Base-by-base conservation (phyloP, 2,113 vertebrate genomes). In the Coryphaenoides rupestris region DNA sequence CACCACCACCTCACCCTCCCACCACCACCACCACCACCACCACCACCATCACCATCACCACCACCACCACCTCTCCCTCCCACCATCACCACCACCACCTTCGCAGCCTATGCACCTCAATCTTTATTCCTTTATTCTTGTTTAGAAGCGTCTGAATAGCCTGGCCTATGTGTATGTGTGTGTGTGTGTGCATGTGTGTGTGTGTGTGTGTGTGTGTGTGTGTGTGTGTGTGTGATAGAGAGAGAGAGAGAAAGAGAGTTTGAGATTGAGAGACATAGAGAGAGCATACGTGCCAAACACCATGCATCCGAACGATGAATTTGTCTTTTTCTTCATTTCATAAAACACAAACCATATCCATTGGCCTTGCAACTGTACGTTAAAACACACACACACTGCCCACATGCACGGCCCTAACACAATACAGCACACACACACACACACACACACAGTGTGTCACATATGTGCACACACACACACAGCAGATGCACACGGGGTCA, bases 1-100 rank as follows among this genome's bases (percentile, higher is more conserved):
- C 70, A 66, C 47, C 16, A 50, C 47, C 47, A 1, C 47, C 47
- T 58, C 78, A 81, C 78, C 81, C 78, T 68, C 82, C 78, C 77
- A 2, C 19, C 53, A 19, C 19, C 53, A 9, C 53, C 19, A 19
- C 13, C 52, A 23, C 73, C 80, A 62, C 5, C 70, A 66, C 47
- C 15, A 50, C 47, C 47, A 16, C 47, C 47, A n/a, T n/a, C 5
- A 9, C 53, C 19, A 19, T 40, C 52, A 23, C 73, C 80, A 62
- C 5, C 70, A 66, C 47, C 15, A 50, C 47, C 47, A 16, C 47
- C 47, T 59, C 79, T 82, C 78, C 81, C 78, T 69, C 82, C 73
- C 80, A 62, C 5, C 70, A 66, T 16, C 15, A 50, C 47, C 47
- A 16, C 47, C 47, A 58, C 79, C 33, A 40, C 1, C 33, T 12